Percentiles rank a stretch among this genome's conserved stretches.
Evolutionary conservation across 2,888 invertebrate genomes (phyloP).

Genomic region (Melieria picta): DNA sequence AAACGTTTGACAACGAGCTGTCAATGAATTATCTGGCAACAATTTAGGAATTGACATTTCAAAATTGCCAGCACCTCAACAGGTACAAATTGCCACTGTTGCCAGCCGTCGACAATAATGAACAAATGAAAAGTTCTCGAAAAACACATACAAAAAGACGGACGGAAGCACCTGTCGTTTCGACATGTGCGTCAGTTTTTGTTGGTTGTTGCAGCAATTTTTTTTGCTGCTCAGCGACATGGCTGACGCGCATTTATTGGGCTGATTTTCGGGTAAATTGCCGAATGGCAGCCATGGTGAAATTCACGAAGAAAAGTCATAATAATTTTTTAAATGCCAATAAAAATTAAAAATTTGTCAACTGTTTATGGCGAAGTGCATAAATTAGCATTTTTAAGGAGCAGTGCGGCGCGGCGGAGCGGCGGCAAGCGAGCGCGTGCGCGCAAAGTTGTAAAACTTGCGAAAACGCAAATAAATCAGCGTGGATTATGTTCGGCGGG

Average conservation of each 20-base stretch:
- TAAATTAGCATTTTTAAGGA: constrained; percentile 30
- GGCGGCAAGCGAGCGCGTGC: not conserved
- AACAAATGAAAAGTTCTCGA: not conserved
- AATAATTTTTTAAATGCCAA: constrained; percentile 15
- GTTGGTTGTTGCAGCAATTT: not conserved
- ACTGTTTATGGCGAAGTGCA: constrained; percentile 15
- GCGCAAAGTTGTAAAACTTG: constrained; percentile 16
- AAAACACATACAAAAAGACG: not conserved
- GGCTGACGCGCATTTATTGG: not conserved
- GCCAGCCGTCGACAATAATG: not conserved
- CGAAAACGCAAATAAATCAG: constrained; percentile 16
- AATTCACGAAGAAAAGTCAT: constrained; percentile 4
- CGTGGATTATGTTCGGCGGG: constrained; percentile 2
- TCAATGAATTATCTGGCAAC: constrained; percentile 59
- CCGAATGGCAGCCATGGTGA: not conserved
- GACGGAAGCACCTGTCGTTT: constrained; percentile 20
- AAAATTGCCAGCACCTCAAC: constrained; percentile 36
- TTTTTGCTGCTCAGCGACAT: not conserved
- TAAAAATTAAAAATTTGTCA: constrained; percentile 28
- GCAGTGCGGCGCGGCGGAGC: not conserved
- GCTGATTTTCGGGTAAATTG: not conserved
- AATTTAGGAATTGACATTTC: constrained; percentile 53
- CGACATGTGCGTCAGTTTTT: not conserved
- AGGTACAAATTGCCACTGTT: constrained; percentile 22
- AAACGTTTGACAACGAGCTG: constrained; percentile 53